Evolutionary conservation across 2,113 vertebrate genomes (phyloP), one percentile per base, ranked within the genome.

Genomic region (Rhinolophus ferrumequinum): DNA sequence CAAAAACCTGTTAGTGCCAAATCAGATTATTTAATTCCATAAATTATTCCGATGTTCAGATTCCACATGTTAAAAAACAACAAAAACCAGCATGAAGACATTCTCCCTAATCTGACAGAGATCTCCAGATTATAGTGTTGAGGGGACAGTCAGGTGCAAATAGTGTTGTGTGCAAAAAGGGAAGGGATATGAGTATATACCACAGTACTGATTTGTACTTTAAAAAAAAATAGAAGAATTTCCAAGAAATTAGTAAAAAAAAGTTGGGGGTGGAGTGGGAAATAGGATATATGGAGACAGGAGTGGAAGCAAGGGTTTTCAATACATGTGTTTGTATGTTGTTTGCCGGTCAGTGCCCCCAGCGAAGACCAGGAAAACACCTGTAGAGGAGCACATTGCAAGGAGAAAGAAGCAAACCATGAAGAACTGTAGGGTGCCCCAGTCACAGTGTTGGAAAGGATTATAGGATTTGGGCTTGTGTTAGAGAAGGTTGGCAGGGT

Each of bases 21-120:
- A n/a, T 80, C 80, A 87, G 83, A 93, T 62, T 72, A 96, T 69
- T 86, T 83, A 75, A 86, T 88, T 81, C 62, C 62, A 82, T 88
- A 91, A 84, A 73, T 75, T 90, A 91, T 79, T 62, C 60, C 28
- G 66, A 58, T 75, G 38, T 90, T 90, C 62, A 33, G 18, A 73
- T 72, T 75, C 84, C 50, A 72, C 21, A 72, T 88, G 41, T 66
- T 88, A 90, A 95, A 86, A 33, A 82, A 69, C 8, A 7, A 79
- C 19, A 69, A 47, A 58, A 33, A 83, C 47, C 47, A 50, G 12
- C 47, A 72, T 38, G 33, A 70, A 66, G 33, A 76, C 26, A 12
- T n/a, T 90, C 58, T 64, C 2, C 35, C 24, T 73, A 56, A 85
- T 24, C 33, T 47, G 62, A 41, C 2, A 90, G 28, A 41, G 28